Conservation (phyloP, 2,113 vertebrate species). For the Scytalopus superciliaris region DNA sequence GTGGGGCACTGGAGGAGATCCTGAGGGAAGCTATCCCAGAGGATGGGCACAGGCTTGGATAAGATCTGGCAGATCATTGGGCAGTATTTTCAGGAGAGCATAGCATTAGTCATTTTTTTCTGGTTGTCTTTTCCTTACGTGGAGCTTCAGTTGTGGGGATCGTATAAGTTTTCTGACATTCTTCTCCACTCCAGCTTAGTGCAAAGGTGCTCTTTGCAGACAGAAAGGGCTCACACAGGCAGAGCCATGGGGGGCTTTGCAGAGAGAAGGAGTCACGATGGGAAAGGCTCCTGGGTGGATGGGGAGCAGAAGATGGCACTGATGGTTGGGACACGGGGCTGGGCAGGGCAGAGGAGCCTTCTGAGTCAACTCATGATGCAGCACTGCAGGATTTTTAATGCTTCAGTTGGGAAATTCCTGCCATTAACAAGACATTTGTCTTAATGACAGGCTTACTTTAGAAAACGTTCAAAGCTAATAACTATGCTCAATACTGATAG, state of each 20-base stretch:
- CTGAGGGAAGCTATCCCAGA: neutral
- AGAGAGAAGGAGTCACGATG: neutral
- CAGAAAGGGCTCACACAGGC: neutral
- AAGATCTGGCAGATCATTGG: neutral
- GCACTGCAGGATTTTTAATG: slow-evolving; percentile 32
- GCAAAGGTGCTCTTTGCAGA: neutral
- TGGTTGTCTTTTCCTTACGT: neutral
- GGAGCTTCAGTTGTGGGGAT: neutral
- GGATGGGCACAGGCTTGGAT: neutral
- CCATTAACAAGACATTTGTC: slow-evolving; percentile 49
- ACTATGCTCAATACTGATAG: slow-evolving; percentile 28
- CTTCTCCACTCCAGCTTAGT: neutral
- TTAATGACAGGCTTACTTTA: slow-evolving; percentile 63
- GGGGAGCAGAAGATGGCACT: neutral
- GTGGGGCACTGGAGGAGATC: neutral
- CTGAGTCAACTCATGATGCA: neutral
- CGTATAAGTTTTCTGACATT: neutral
- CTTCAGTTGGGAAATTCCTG: slow-evolving; percentile 54
- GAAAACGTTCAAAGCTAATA: slow-evolving; percentile 35
- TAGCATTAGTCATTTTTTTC: neutral
- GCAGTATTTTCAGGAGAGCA: neutral
- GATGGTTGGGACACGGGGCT: neutral
- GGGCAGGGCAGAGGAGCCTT: neutral
- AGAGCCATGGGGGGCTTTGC: neutral
- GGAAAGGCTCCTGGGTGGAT: neutral